phyloP scores from a whole-genome alignment of 2,797 vertebrate species.

The Rhinophrynus dorsalis region DNA sequence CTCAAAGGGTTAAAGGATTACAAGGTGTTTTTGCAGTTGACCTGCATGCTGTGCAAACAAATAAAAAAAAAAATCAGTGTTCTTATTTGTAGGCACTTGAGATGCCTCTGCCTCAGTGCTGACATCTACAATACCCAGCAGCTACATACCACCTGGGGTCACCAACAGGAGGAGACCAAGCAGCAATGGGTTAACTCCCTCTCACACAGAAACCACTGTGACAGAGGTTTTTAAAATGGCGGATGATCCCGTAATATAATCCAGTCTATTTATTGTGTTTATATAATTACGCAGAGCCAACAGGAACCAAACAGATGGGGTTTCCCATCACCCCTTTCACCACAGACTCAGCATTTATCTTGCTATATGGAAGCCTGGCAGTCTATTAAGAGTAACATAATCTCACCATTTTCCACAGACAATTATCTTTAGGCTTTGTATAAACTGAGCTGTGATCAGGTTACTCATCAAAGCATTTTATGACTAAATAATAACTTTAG shows the following conservation, averaged over 20 bases:
- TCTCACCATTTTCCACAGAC: conserved; percentile 68
- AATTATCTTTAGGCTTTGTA: conserved; percentile 70
- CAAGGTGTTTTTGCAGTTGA: no score
- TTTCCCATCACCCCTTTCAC: conserved; percentile 56
- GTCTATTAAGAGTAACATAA: conserved; percentile 70
- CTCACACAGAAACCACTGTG: conserved; percentile 64
- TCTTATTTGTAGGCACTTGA: no score
- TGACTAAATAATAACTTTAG: conserved; percentile 73
- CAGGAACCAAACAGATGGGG: conserved; percentile 63
- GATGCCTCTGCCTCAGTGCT: no score
- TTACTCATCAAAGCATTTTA: conserved; percentile 79
- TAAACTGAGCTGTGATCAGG: conserved; percentile 69
- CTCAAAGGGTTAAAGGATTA: no score
- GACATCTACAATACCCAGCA: conserved; percentile 71
- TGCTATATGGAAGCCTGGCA: conserved; percentile 60
- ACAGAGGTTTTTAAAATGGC: conserved; percentile 63
- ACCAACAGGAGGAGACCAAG: conserved; percentile 54
- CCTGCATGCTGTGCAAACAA: no score
- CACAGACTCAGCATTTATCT: conserved; percentile 57
- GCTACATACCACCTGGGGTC: no score
- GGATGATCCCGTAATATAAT: conserved; percentile 62
- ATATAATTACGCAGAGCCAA: conserved; percentile 59
- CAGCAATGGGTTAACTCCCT: conserved; percentile 78
- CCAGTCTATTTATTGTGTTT: conserved; percentile 63
- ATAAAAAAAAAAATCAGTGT: no score